Percentiles rank a stretch among this genome's conserved stretches.
Evolutionary conservation across 2,888 invertebrate genomes (phyloP).

Genomic region (Hypena proboscidalis): DNA sequence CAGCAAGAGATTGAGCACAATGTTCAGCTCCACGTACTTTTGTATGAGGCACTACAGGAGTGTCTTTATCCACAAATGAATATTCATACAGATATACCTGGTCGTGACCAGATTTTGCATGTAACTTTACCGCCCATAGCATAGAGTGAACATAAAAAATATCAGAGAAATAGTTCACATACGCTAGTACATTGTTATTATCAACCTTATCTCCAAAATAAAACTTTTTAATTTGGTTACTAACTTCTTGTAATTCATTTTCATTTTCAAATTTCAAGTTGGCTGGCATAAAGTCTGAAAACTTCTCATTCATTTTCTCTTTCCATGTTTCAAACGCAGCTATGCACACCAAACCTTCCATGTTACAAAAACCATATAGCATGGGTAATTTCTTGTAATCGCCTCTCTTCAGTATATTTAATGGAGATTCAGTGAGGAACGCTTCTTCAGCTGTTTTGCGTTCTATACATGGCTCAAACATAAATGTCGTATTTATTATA

Average conservation of each 20-base stretch:
- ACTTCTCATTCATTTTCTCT: constrained; percentile 54
- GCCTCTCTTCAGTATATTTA: constrained; percentile 50
- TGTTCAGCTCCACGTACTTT: constrained; percentile 48
- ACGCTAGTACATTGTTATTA: constrained; percentile 42
- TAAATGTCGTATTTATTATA: constrained; percentile 16
- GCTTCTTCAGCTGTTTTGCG: constrained; percentile 39
- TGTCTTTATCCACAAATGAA: constrained; percentile 45
- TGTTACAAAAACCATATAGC: constrained; percentile 55
- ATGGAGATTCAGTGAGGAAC: constrained; percentile 53
- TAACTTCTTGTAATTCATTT: constrained; percentile 46
- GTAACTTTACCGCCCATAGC: constrained; percentile 41
- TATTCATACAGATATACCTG: constrained; percentile 53
- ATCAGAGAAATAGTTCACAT: constrained; percentile 53
- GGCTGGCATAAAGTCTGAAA: constrained; percentile 60
- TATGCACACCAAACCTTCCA: constrained; percentile 49
- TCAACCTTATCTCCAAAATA: constrained; percentile 49
- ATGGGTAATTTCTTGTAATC: constrained; percentile 53
- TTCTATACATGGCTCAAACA: constrained; percentile 50
- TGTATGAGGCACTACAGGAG: constrained; percentile 35
- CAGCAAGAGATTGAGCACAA: constrained; percentile 45
- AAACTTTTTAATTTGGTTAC: constrained; percentile 48
- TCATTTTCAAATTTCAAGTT: constrained; percentile 52
- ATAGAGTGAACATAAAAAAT: constrained; percentile 42
- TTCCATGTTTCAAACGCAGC: constrained; percentile 48
- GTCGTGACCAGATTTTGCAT: constrained; percentile 44